These are phyloP conservation scores for Helarctos malayanus DNA, from an alignment of 2,797 vertebrate species.

Conservation along the genomic window DNA sequence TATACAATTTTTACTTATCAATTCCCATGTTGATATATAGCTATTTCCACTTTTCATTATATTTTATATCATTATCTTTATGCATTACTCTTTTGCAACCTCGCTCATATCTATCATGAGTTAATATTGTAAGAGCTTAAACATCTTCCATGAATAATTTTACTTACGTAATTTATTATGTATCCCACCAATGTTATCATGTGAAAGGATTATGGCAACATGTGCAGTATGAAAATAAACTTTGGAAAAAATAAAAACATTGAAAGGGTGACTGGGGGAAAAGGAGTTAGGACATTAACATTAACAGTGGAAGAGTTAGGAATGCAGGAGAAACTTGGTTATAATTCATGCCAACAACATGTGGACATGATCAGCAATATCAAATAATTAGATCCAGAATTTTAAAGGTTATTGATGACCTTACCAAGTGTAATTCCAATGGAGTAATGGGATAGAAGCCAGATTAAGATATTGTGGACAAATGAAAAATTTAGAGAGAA, in stretches of 20 bases:
- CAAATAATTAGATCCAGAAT: constrained; percentile 23
- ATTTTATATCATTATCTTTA: not conserved
- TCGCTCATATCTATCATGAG: not conserved
- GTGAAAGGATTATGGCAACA: not conserved
- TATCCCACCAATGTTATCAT: not conserved
- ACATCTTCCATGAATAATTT: not conserved
- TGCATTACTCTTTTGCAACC: not conserved
- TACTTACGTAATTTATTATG: constrained; percentile 29
- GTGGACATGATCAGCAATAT: not conserved
- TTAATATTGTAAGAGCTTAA: constrained; percentile 14
- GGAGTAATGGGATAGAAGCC: not conserved
- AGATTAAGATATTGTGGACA: not conserved
- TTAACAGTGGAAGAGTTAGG: not conserved
- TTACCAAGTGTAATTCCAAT: constrained; percentile 10
- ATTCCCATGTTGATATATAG: not conserved
- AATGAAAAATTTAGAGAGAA: constrained; percentile 15
- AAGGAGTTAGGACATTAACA: not conserved
- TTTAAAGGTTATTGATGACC: not conserved
- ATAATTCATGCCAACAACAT: not conserved
- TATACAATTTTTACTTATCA: not conserved
- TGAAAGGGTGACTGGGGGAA: not conserved
- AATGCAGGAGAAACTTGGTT: not conserved
- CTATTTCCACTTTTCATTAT: constrained; percentile 11
- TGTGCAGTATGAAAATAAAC: not conserved
- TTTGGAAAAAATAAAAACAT: not conserved